These are phyloP conservation scores for Crocodylus rhombifer DNA, from an alignment of 2,797 vertebrate genomes.

Conservation along the genomic window DNA sequence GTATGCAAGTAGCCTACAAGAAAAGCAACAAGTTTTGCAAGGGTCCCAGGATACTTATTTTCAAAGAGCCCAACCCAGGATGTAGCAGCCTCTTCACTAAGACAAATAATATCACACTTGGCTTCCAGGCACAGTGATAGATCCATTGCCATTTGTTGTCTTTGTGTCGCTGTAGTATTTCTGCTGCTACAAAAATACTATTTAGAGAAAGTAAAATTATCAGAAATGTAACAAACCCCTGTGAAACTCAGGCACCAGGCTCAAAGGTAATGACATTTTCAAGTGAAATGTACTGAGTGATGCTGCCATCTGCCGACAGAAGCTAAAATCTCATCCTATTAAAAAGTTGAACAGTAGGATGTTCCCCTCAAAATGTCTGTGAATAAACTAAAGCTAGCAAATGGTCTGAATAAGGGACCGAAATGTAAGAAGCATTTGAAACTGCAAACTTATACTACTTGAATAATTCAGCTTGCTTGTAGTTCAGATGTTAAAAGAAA, in stretches of 20 bases:
- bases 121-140: background rate
- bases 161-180: background rate
- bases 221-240: background rate
- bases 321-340: background rate
- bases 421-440: background rate
- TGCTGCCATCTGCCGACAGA: constrained; percentile 77
- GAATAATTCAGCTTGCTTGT: background rate
- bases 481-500: background rate
- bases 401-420: background rate
- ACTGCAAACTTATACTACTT: background rate
- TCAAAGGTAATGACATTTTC: background rate
- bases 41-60: background rate
- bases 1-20: background rate
- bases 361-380: accelerated
- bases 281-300: constrained; percentile 56
- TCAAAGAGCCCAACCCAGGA: background rate
- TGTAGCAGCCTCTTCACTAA: background rate
- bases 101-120: background rate
- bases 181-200: background rate
- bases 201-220: background rate
- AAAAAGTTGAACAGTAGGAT: accelerated
- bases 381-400: background rate
- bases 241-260: background rate
- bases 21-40: background rate
- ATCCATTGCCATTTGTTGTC: background rate